These are phyloP conservation scores for Acrocyrtus sp. DNA, from an alignment of 2,888 invertebrate species.

Conservation along the genomic window DNA sequence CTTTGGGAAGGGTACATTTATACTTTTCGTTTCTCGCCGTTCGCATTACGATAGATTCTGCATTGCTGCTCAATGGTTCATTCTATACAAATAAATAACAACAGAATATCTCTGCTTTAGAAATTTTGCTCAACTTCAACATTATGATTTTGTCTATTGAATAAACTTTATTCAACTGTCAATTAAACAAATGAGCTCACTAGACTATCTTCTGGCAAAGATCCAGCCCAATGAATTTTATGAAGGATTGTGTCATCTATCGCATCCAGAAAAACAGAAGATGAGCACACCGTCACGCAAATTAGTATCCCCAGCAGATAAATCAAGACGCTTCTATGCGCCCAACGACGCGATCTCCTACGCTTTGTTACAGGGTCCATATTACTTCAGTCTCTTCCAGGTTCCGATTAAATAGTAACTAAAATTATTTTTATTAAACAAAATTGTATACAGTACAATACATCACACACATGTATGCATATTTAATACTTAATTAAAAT, in stretches of 20 bases:
- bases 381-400: too few relatives aligned
- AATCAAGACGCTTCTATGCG: too few relatives aligned
- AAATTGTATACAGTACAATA: too few relatives aligned
- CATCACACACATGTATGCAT: too few relatives aligned
- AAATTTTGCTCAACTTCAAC: too few relatives aligned
- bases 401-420: too few relatives aligned
- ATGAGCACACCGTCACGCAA: slow-evolving; percentile 2
- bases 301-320: neutral
- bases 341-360: too few relatives aligned
- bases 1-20: slow-evolving; percentile 81
- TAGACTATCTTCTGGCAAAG: slow-evolving; percentile 59
- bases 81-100: neutral
- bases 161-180: neutral
- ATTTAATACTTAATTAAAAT: too few relatives aligned
- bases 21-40: slow-evolving; percentile 85
- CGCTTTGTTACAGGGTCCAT: too few relatives aligned
- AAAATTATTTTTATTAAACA: too few relatives aligned
- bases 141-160: too few relatives aligned
- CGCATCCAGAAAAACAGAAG: slow-evolving; percentile 72
- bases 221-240: slow-evolving; percentile 81
- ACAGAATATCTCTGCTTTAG: too few relatives aligned
- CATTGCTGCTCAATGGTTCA: slow-evolving; percentile 23
- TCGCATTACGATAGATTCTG: slow-evolving; percentile 75
- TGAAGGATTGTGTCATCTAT: slow-evolving; percentile 86
- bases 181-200: slow-evolving; percentile 3